Conservation (phyloP, 2,113 vertebrate species). For the Lycaon pictus region DNA sequence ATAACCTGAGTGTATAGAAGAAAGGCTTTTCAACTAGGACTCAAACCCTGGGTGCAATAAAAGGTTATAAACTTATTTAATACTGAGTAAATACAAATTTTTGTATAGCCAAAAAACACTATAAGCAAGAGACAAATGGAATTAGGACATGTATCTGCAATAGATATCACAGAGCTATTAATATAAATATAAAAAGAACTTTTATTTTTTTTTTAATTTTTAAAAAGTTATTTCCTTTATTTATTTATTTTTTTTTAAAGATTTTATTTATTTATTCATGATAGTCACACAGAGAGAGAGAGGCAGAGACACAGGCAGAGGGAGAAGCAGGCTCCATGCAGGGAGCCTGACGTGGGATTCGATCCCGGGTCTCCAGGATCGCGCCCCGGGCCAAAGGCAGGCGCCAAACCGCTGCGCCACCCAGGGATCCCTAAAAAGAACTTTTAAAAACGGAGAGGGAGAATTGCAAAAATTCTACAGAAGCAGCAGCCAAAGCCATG, state of each 20-base stretch:
- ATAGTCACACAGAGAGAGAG: too few relatives aligned
- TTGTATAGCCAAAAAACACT: conserved; percentile 1
- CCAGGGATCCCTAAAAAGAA: too few relatives aligned
- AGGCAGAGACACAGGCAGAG: too few relatives aligned
- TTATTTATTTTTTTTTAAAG: too few relatives aligned
- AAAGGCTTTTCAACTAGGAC: background rate
- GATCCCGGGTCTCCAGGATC: too few relatives aligned
- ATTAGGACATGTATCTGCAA: background rate
- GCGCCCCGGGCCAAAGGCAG: too few relatives aligned
- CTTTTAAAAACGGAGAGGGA: background rate
- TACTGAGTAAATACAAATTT: conserved; percentile 36
- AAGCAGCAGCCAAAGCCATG: background rate
- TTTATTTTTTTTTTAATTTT: background rate
- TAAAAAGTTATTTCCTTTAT: too few relatives aligned
- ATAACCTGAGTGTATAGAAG: background rate
- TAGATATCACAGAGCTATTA: background rate
- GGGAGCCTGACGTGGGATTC: too few relatives aligned
- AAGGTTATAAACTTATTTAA: background rate
- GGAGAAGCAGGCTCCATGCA: too few relatives aligned
- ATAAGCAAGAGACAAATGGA: background rate
- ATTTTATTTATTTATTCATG: too few relatives aligned
- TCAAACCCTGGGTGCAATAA: conserved; percentile 9
- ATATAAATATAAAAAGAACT: background rate
- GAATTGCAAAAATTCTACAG: background rate
- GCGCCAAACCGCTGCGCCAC: too few relatives aligned